Evolutionary conservation across 2,888 invertebrate genomes (phyloP).

Genomic region (Apamea crenata): DNA sequence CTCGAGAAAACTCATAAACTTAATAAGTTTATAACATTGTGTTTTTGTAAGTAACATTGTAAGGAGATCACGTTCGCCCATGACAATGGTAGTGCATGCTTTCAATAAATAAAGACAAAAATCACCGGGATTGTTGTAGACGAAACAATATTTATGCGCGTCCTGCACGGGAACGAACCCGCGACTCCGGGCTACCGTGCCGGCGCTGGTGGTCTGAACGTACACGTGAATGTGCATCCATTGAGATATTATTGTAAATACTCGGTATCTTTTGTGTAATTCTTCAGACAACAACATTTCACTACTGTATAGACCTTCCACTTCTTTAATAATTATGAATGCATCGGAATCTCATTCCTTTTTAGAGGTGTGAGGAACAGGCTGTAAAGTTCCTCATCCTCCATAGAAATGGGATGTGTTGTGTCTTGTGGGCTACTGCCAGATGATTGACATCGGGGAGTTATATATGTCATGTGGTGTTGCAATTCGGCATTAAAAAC

Average conservation of each 20-base stretch:
- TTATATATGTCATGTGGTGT: no score
- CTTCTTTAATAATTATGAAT: background rate
- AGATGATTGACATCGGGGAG: no score
- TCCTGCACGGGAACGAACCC: slow-evolving; percentile 76
- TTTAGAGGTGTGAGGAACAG: no score
- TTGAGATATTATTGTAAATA: slow-evolving; percentile 21
- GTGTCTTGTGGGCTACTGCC: no score
- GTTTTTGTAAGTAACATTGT: slow-evolving; percentile 60
- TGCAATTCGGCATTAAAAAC: no score
- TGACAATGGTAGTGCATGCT: slow-evolving; percentile 80
- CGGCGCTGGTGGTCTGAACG: slow-evolving; percentile 80
- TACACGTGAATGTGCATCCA: slow-evolving; percentile 52
- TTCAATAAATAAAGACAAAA: slow-evolving; percentile 86
- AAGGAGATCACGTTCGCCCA: slow-evolving; percentile 67
- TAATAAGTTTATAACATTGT: slow-evolving; percentile 67
- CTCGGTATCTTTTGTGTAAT: background rate
- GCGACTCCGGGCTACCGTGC: slow-evolving; percentile 86
- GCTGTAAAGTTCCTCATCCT: no score
- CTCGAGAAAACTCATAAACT: slow-evolving; percentile 58
- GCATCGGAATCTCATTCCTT: no score
- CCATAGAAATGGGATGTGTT: no score
- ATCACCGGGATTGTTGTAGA: slow-evolving; percentile 84
- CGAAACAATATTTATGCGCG: slow-evolving; percentile 84
- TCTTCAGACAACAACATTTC: background rate
- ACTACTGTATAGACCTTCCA: no score